Evolutionary conservation across 2,888 invertebrate genomes (phyloP), one percentile per base, ranked within the genome.

Genomic region (Leptinotarsa tumamoca): DNA sequence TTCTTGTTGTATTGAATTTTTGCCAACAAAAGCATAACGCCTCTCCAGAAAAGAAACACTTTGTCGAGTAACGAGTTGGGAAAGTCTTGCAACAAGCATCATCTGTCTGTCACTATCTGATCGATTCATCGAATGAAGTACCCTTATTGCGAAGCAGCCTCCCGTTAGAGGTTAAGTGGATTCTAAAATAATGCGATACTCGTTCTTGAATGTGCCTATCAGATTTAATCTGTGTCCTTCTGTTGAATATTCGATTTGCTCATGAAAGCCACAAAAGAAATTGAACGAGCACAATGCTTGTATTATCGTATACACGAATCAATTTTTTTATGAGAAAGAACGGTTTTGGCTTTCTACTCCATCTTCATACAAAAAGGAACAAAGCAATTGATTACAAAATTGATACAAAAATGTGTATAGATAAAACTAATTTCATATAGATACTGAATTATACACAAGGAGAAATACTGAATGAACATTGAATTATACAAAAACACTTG

Each of bases 81-180:
- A 73, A 76, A 67, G 61, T 68, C 54, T 61, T 70, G 69, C 52
- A 67, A 72, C 51, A 54, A 70, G 21, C 58, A 70, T 70, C 70
- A 58, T 70, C 70, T 23, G 70, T 51, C 21, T 66, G 69, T 68
- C 76, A 77, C 77, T 73, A 79, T 67, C 75, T 69, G 67, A 79
- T 79, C 78, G 78, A 79, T 79, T 71, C 69, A 73, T 73, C 58
- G 71, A 68, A 75, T 76, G 68, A 71, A 79, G 74, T 13, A n/a
- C 67, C 68, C 77, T 79, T 67, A 68, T 73, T 71, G 52, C 71
- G 68, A 33, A 58, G 69, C 70, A 56, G 67, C 15, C 67, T 70
- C 56, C 69, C 61, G n/a, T 73, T 67, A 33, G 67, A 71, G 71
- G 70, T 71, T 71, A 71, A 76, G 73, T 21, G 73, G 73, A 71